Conservation (phyloP, 30 jellyfish, hydroid and myxozoan species). For the Hydractinia echinata region DNA sequence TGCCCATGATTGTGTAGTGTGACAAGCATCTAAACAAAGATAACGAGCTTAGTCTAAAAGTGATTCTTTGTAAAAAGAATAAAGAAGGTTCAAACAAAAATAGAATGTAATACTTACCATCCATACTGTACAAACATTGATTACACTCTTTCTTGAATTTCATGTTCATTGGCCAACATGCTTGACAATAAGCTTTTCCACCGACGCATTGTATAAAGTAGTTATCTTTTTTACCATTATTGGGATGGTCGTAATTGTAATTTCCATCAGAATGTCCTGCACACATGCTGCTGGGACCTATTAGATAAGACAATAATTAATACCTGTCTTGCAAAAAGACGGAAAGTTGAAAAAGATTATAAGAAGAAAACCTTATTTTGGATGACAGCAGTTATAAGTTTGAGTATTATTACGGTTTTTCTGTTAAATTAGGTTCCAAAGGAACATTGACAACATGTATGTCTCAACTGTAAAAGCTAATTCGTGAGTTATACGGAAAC, state of each 20-base stretch:
- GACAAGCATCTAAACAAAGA: neutral
- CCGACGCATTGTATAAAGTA: constrained; percentile 28
- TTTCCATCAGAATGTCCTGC: constrained; percentile 10
- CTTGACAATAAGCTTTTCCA: constrained; percentile 27
- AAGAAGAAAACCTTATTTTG: too few species aligned
- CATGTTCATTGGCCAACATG: constrained; percentile 36
- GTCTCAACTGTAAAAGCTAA: too few species aligned
- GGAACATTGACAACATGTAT: too few species aligned
- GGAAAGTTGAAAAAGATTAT: too few species aligned
- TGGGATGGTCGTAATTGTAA: neutral
- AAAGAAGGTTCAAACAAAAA: neutral
- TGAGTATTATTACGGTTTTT: too few species aligned
- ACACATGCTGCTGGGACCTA: constrained; percentile 6
- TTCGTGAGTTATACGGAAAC: too few species aligned
- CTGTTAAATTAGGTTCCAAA: too few species aligned
- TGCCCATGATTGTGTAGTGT: constrained; percentile 6
- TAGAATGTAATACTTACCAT: constrained; percentile 1
- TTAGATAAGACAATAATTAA: neutral
- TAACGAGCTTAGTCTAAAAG: neutral
- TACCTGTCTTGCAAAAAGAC: too few species aligned
- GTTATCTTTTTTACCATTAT: neutral
- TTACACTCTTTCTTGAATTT: constrained; percentile 2
- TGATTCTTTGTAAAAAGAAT: neutral
- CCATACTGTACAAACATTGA: constrained; percentile 20
- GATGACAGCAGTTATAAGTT: too few species aligned